phyloP scores from a whole-genome alignment of 2,888 invertebrate genomes.

The Microctonus aethiopoides region DNA sequence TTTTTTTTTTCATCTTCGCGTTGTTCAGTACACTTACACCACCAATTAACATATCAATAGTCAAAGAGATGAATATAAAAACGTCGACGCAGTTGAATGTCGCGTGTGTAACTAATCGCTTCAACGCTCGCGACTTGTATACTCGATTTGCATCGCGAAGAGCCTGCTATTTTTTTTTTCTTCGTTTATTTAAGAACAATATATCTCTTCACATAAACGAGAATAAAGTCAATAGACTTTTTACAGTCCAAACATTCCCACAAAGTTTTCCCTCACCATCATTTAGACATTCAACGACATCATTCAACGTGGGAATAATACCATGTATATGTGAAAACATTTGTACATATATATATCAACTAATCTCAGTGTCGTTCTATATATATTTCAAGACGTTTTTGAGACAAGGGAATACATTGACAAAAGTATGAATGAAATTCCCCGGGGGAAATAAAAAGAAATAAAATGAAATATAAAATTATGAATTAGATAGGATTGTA shows the following conservation, averaged over 20 bases:
- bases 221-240: background rate
- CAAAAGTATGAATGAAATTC: background rate
- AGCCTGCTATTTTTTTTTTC: constrained; percentile 13
- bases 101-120: constrained; percentile 60
- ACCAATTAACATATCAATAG: constrained; percentile 61
- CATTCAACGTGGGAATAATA: background rate
- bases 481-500: background rate
- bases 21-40: constrained; percentile 12
- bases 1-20: constrained; percentile 15
- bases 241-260: background rate
- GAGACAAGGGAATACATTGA: background rate
- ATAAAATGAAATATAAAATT: background rate
- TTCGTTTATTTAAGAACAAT: background rate
- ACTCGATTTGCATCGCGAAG: background rate
- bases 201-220: background rate
- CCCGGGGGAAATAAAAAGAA: background rate
- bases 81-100: constrained; percentile 50
- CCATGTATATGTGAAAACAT: background rate
- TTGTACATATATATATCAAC: background rate
- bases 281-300: background rate
- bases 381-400: background rate
- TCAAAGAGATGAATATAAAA: constrained; percentile 46
- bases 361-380: background rate
- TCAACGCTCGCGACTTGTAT: constrained; percentile 31
- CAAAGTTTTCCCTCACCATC: background rate